A percentile compares a stretch with the other conserved stretches of the same genome.
phyloP scores from a whole-genome alignment of 2,888 invertebrate species.

The Helicoverpa assulta region DNA sequence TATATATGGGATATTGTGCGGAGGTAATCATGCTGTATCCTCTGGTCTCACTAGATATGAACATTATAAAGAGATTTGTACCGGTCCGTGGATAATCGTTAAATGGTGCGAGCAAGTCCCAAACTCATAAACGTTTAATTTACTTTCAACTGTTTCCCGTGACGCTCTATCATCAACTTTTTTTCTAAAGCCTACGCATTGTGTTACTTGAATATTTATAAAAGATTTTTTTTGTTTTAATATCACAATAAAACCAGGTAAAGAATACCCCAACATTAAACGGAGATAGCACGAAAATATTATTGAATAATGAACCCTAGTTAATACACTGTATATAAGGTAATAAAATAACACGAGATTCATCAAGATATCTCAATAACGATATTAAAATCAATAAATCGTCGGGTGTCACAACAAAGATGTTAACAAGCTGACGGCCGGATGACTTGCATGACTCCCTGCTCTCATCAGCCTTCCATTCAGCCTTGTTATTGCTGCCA shows the following conservation, averaged over 20 bases:
- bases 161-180: slow-evolving; percentile 54
- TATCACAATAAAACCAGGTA: no score
- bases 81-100: slow-evolving; percentile 74
- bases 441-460: slow-evolving; percentile 65
- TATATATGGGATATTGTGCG: slow-evolving; percentile 29
- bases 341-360: background rate
- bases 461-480: slow-evolving; percentile 56
- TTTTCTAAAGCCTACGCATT: slow-evolving; percentile 21
- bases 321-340: background rate
- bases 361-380: slow-evolving; percentile 56
- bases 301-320: background rate
- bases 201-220: slow-evolving; percentile 6
- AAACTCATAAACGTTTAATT: slow-evolving; percentile 72
- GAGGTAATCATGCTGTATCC: slow-evolving; percentile 41
- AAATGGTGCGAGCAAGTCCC: slow-evolving; percentile 71
- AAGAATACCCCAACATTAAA: background rate
- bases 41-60: slow-evolving; percentile 68
- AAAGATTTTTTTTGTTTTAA: no score
- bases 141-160: slow-evolving; percentile 60
- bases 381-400: slow-evolving; percentile 57
- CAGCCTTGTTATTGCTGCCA: slow-evolving; percentile 58
- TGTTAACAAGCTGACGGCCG: slow-evolving; percentile 50
- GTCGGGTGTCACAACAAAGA: slow-evolving; percentile 70
- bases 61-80: slow-evolving; percentile 81
- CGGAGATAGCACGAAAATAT: background rate